Evolutionary conservation across 2,888 invertebrate species (phyloP).

Genomic region (Drosophila demipolita): DNA sequence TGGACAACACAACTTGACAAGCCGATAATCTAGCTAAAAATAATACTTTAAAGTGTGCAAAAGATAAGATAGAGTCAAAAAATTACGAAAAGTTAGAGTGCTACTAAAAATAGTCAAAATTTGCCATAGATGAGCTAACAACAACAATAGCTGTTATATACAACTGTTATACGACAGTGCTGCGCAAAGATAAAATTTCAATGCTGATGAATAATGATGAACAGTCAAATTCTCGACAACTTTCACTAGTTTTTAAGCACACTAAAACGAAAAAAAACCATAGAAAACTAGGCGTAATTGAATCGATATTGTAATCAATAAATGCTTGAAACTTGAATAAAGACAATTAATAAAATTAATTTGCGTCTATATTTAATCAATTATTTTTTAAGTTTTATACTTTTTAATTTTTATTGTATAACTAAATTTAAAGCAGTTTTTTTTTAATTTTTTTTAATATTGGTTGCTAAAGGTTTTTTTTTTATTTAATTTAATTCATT

Average conservation of each 20-base stretch:
- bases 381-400: constrained; percentile 19
- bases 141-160: constrained; percentile 5
- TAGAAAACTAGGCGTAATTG: background rate
- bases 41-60: background rate
- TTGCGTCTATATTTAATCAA: constrained; percentile 26
- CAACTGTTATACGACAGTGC: constrained; percentile 6
- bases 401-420: background rate
- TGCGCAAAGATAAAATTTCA: background rate
- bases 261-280: background rate
- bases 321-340: background rate
- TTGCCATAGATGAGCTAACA: constrained; percentile 27
- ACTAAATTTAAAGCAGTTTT: constrained; percentile 11
- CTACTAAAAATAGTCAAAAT: constrained; percentile 39
- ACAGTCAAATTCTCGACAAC: constrained; percentile 28
- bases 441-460: constrained; percentile 9
- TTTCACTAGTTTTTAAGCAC: constrained; percentile 27
- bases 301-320: constrained; percentile 5
- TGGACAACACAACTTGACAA: background rate
- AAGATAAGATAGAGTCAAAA: constrained; percentile 47
- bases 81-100: constrained; percentile 13
- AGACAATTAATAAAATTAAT: constrained; percentile 28
- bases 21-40: constrained; percentile 43
- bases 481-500: constrained; percentile 65
- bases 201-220: constrained; percentile 1
- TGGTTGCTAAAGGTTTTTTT: constrained; percentile 2